Percentiles rank a stretch among this genome's conserved stretches.
Conservation (phyloP, 2,113 vertebrate genomes). For the Bombycilla garrulus region DNA sequence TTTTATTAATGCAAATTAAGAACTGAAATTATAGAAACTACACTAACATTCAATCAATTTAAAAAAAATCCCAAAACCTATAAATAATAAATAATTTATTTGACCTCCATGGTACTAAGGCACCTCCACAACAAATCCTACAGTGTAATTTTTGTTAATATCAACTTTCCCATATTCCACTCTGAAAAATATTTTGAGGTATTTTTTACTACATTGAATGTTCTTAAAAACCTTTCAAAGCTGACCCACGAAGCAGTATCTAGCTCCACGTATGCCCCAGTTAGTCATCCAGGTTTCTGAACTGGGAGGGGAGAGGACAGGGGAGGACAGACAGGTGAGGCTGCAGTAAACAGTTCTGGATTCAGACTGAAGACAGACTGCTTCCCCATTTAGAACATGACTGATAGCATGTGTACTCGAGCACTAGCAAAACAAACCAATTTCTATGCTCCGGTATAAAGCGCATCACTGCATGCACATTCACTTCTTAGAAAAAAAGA, state of each 20-base stretch:
- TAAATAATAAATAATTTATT: background rate
- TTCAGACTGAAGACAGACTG: background rate
- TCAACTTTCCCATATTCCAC: background rate
- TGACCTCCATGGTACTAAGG: background rate
- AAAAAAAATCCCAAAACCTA: background rate
- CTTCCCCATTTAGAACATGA: background rate
- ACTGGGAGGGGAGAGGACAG: background rate
- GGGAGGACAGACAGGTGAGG: background rate
- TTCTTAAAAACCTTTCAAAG: background rate
- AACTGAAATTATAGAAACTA: background rate
- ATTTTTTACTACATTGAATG: background rate
- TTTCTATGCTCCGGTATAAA: background rate
- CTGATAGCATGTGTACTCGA: background rate
- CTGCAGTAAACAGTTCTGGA: background rate
- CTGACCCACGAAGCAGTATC: background rate
- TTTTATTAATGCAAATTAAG: background rate
- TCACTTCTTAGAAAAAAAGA: background rate
- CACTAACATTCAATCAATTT: background rate
- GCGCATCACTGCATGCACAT: background rate
- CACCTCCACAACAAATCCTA: background rate
- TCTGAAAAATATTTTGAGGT: background rate
- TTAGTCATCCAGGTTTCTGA: background rate
- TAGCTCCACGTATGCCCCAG: background rate
- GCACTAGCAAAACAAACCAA: background rate
- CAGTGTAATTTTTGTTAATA: background rate